Evolutionary conservation across 2,888 invertebrate species (phyloP), one percentile per base, ranked within the genome.

Genomic region (Pseudococcus jackbeardsleyi): DNA sequence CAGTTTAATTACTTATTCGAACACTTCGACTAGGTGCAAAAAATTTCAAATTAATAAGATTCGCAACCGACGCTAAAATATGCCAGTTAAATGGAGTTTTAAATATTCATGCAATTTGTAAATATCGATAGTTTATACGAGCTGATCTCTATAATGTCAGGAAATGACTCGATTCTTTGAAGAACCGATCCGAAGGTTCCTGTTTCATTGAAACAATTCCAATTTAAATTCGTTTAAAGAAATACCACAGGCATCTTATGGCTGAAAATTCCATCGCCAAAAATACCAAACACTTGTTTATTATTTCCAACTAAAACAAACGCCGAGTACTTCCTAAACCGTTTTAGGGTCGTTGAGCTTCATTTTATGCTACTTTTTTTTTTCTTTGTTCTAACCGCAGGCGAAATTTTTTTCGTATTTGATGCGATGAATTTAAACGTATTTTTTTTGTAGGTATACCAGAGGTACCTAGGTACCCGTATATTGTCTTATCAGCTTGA

Each of bases 211-310:
- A 82, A 82, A 82, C 46, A 82, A 82, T 19, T 46, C 79, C 46
- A 82, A 46, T 82, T 82, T 82, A 82, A 82, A 82, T 82, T 46
- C 79, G 46, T 82, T 82, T 33, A 82, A 19, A 82, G 46, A 46
- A 42, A 19, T 46, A 72, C 72, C 33, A 17, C 33, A 33, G 72
- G 72, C 33, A 72, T 33, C 33, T 72, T 64, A 9, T 59, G 15
- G 42, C 42, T 50, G n/a, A 59, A 59, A 64, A 64, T 64, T 7
- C 22, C 22, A 64, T 64, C 22, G 22, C 9, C 19, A 39, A 77
- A 77, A 77, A 77, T 33, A 33, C 26, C 26, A 1, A 33, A 33
- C 26, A 33, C 26, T 33, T 33, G 26, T 33, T 33, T 33, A 33
- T 33, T 33, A 19, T n/a, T 15, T 64, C 22, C 11, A 64, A 64